Conservation (phyloP, 1,140 invertebrate genomes). For the Metaphire vulgaris region DNA sequence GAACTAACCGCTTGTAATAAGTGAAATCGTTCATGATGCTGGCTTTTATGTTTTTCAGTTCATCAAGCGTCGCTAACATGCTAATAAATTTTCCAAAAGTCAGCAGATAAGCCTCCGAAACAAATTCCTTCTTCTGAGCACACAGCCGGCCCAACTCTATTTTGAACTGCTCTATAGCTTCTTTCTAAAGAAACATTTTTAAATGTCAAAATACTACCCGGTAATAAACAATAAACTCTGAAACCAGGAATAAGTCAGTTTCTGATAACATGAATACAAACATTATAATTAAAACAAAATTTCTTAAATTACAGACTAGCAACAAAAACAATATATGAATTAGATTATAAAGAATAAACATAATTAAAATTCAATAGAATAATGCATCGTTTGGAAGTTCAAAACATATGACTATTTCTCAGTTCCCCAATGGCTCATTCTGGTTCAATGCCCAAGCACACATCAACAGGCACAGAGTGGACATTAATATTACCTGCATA, state of each 20-base stretch:
- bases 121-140: slow-evolving; percentile 95
- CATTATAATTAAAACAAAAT: background rate
- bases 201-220: slow-evolving; percentile 36
- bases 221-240: background rate
- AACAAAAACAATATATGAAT: background rate
- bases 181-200: too few relatives aligned
- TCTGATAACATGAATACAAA: background rate
- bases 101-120: slow-evolving; percentile 93
- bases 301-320: background rate
- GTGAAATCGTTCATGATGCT: slow-evolving; percentile 99
- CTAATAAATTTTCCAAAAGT: slow-evolving; percentile 98
- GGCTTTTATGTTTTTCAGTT: slow-evolving; percentile 99
- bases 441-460: too few relatives aligned
- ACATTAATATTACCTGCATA: too few relatives aligned
- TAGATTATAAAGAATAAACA: background rate
- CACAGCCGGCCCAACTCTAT: slow-evolving; percentile 89
- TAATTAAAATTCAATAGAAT: background rate
- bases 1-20: slow-evolving; percentile 71
- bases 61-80: slow-evolving; percentile 98
- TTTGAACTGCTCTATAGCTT: slow-evolving; percentile 92
- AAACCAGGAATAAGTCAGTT: background rate
- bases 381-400: too few relatives aligned
- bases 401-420: too few relatives aligned
- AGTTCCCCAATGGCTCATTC: too few relatives aligned
- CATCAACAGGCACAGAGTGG: too few relatives aligned